These are phyloP conservation scores for Tortricodes alternella DNA, from an alignment of 2,888 invertebrate species.

Conservation along the genomic window DNA sequence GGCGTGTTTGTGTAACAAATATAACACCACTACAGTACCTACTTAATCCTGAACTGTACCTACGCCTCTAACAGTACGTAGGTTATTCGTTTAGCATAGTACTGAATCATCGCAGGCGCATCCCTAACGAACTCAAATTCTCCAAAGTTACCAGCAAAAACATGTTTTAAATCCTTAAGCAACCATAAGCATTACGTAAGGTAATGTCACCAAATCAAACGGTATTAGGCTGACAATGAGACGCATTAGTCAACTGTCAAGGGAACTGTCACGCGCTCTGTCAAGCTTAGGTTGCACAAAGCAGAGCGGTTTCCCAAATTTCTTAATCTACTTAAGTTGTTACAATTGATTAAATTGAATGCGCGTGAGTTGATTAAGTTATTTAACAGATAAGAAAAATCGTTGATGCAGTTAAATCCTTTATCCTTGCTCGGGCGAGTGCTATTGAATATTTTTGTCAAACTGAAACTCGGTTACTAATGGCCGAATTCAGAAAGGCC, in stretches of 20 bases:
- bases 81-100: too few relatives aligned
- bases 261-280: slow-evolving; percentile 27
- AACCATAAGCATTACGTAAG: slow-evolving; percentile 9
- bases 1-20: too few relatives aligned
- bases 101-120: slow-evolving; percentile 10
- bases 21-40: too few relatives aligned
- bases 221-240: slow-evolving; percentile 29
- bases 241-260: slow-evolving; percentile 28
- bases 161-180: slow-evolving; percentile 1
- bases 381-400: neutral
- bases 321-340: slow-evolving; percentile 28
- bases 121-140: neutral
- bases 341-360: slow-evolving; percentile 1
- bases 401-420: neutral
- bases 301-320: slow-evolving; percentile 22
- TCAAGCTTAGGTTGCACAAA: slow-evolving; percentile 26
- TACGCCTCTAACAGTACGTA: too few relatives aligned
- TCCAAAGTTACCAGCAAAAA: neutral
- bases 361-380: slow-evolving; percentile 2
- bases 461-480: too few relatives aligned
- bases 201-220: slow-evolving; percentile 29
- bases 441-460: too few relatives aligned
- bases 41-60: too few relatives aligned
- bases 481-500: too few relatives aligned
- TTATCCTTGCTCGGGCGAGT: too few relatives aligned